Conservation (phyloP, 92 coral and sea anemone genomes). For the Umimayanthus kanabou region DNA sequence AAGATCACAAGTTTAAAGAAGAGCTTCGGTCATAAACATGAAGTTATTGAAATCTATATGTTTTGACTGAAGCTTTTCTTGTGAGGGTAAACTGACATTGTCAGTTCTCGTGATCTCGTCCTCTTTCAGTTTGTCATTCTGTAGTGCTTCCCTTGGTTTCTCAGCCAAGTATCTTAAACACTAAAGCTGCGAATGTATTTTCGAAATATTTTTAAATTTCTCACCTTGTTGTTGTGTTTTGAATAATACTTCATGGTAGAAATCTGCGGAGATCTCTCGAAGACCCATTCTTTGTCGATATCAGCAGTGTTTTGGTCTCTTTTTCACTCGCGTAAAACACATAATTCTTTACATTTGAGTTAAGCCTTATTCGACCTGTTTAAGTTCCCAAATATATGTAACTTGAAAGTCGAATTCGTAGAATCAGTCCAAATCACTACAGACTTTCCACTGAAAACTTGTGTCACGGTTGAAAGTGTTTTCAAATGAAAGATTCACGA, state of each 20-base stretch:
- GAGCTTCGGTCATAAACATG: background rate
- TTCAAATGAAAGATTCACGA: slow-evolving; percentile 35
- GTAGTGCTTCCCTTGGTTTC: background rate
- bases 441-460: background rate
- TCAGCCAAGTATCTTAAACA: background rate
- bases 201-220: background rate
- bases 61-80: background rate
- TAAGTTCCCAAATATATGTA: background rate
- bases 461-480: slow-evolving; percentile 22
- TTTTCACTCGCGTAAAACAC: background rate
- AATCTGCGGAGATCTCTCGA: background rate
- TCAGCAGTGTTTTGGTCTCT: background rate
- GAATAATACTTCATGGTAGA: background rate
- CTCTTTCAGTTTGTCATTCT: background rate
- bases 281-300: background rate
- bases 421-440: background rate
- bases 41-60: background rate
- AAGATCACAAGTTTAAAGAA: background rate
- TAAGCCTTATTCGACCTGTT: background rate
- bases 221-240: slow-evolving; percentile 14
- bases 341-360: background rate
- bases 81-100: background rate
- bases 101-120: too few species aligned
- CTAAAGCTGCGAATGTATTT: background rate
- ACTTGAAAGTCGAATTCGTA: slow-evolving; percentile 2